Evolutionary conservation across 2,888 invertebrate genomes (phyloP).

Genomic region (Drosophila subsilvestris): DNA sequence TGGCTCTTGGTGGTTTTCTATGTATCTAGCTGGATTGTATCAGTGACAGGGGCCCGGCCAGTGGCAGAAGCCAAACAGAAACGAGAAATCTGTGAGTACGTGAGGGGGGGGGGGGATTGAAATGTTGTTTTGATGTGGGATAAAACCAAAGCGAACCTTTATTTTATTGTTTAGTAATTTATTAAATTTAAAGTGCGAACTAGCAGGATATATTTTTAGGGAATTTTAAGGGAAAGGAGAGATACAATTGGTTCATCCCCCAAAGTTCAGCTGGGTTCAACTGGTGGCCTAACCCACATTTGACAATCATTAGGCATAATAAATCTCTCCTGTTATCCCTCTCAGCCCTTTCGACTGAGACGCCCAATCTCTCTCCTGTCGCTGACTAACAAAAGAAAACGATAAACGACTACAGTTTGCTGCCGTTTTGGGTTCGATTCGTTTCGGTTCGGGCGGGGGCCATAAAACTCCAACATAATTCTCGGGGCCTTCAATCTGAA

Average conservation of each 20-base stretch:
- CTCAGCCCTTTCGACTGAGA: constrained; percentile 25
- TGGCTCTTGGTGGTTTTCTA: constrained; percentile 21
- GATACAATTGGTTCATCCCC: not conserved
- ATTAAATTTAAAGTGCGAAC: not conserved
- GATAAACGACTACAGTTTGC: constrained; percentile 65
- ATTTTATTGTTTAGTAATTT: not conserved
- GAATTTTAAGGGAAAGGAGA: not conserved
- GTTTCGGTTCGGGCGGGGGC: constrained; percentile 33
- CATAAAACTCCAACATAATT: constrained; percentile 73
- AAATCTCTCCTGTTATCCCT: constrained; percentile 55
- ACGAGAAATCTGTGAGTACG: no score
- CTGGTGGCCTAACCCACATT: constrained; percentile 31
- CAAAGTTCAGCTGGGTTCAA: constrained; percentile 4
- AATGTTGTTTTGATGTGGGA: not conserved
- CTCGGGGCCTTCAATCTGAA: constrained; percentile 50
- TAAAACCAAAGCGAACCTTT: not conserved
- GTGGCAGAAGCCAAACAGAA: not conserved
- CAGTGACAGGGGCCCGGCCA: constrained; percentile 18
- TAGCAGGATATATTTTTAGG: no score
- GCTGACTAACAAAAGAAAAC: constrained; percentile 56
- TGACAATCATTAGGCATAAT: constrained; percentile 56
- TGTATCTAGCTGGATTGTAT: constrained; percentile 16
- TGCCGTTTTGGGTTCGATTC: constrained; percentile 53
- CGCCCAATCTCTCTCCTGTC: constrained; percentile 14
- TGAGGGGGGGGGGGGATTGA: not conserved